Conservation (phyloP, 2,113 vertebrate species). For the Ploceus nigricollis region DNA sequence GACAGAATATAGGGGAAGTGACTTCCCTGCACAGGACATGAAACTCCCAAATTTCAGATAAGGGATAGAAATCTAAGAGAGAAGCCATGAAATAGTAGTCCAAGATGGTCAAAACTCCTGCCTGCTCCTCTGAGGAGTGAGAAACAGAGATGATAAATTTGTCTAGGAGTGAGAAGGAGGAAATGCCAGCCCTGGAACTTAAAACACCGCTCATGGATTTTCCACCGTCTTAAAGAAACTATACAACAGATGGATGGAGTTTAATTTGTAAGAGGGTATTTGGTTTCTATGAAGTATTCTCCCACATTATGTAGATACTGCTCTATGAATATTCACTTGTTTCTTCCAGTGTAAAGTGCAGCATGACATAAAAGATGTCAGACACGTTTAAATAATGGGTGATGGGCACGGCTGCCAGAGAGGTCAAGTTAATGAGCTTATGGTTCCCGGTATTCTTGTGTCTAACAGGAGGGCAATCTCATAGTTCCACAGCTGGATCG, state of each 20-base stretch:
- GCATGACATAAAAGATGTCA: not conserved
- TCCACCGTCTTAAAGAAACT: not conserved
- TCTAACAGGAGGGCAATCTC: not conserved
- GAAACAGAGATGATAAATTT: not conserved
- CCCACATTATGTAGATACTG: not conserved
- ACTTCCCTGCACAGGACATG: not conserved
- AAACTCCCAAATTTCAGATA: not conserved
- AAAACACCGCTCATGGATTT: not conserved
- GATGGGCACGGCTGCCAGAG: not conserved
- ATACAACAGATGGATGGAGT: not conserved
- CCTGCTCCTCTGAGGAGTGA: not conserved
- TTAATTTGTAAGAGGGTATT: not conserved
- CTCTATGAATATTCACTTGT: not conserved
- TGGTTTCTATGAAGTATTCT: not conserved
- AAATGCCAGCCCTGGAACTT: not conserved
- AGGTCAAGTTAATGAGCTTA: not conserved
- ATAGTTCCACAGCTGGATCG: not conserved
- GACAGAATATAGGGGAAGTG: not conserved
- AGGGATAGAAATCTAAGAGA: not conserved
- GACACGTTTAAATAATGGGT: not conserved
- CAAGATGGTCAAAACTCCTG: not conserved
- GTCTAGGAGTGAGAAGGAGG: accelerated
- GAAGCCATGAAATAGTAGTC: not conserved
- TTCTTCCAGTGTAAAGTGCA: not conserved
- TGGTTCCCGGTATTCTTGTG: not conserved